phyloP scores from a whole-genome alignment of 2,113 vertebrate species.

The Passer montanus region DNA sequence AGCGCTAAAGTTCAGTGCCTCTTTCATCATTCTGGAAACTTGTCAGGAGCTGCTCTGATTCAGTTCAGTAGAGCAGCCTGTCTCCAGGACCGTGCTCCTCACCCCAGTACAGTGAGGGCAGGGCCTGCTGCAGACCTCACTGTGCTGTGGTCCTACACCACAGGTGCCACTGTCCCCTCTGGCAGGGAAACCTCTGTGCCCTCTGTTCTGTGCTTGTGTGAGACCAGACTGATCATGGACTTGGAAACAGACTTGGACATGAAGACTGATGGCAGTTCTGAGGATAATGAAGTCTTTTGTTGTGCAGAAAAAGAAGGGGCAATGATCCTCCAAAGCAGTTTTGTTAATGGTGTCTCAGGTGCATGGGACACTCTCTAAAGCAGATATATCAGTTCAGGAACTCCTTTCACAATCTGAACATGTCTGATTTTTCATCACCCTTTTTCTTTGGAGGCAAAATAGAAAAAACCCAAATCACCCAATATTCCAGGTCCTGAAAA shows the following conservation, averaged over 20 bases:
- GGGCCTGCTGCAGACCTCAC: neutral
- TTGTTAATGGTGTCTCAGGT: neutral
- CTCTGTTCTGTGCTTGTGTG: neutral
- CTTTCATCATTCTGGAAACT: neutral
- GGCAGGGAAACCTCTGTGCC: neutral
- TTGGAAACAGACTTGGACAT: neutral
- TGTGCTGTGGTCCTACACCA: neutral
- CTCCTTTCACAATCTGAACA: neutral
- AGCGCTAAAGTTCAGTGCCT: neutral
- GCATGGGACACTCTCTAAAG: neutral
- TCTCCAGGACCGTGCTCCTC: neutral
- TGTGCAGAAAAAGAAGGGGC: neutral
- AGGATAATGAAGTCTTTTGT: neutral
- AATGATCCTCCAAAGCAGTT: neutral
- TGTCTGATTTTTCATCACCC: neutral
- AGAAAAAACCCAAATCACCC: neutral
- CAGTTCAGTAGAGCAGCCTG: neutral
- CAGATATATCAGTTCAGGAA: neutral
- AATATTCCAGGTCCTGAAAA: neutral
- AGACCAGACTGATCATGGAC: neutral
- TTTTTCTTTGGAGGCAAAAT: neutral
- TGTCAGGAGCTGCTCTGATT: neutral
- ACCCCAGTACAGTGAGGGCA: neutral
- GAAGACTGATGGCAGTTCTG: neutral
- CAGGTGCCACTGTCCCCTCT: neutral